phyloP scores from a whole-genome alignment of 2,888 invertebrate genomes.

The Pterostichus niger region DNA sequence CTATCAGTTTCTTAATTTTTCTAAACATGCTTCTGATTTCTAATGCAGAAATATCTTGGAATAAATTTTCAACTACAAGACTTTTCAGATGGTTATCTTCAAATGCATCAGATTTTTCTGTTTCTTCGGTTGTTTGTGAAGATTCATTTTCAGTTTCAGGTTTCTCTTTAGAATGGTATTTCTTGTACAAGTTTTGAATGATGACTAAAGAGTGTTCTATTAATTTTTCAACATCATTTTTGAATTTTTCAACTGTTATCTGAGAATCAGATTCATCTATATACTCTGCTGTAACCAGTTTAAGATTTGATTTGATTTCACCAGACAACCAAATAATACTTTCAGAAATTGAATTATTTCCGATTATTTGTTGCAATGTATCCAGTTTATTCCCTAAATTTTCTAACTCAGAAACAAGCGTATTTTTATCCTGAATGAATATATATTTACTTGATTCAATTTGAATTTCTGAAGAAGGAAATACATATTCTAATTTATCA shows the following conservation, averaged over 20 bases:
- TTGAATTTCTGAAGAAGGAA: constrained; percentile 71
- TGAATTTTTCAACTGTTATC: constrained; percentile 45
- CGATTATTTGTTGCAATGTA: constrained; percentile 70
- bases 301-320: constrained; percentile 64
- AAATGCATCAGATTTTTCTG: constrained; percentile 77
- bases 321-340: constrained; percentile 71
- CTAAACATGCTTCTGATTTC: constrained; percentile 77
- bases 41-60: constrained; percentile 81
- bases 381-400: constrained; percentile 67
- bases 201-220: constrained; percentile 77
- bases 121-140: constrained; percentile 73
- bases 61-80: constrained; percentile 82
- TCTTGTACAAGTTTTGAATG: constrained; percentile 82
- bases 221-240: constrained; percentile 67
- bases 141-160: constrained; percentile 75
- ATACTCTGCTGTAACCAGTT: constrained; percentile 58
- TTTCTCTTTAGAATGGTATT: constrained; percentile 73
- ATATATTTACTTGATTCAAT: constrained; percentile 71
- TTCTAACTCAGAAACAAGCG: constrained; percentile 70
- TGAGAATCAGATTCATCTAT: constrained; percentile 28
- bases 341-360: constrained; percentile 69
- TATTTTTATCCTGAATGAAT: constrained; percentile 72
- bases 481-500: constrained; percentile 70
- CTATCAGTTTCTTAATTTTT: constrained; percentile 72
- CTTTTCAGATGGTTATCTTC: constrained; percentile 84